phyloP scores from a whole-genome alignment of 2,797 vertebrate species.

The Hirundo rustica region DNA sequence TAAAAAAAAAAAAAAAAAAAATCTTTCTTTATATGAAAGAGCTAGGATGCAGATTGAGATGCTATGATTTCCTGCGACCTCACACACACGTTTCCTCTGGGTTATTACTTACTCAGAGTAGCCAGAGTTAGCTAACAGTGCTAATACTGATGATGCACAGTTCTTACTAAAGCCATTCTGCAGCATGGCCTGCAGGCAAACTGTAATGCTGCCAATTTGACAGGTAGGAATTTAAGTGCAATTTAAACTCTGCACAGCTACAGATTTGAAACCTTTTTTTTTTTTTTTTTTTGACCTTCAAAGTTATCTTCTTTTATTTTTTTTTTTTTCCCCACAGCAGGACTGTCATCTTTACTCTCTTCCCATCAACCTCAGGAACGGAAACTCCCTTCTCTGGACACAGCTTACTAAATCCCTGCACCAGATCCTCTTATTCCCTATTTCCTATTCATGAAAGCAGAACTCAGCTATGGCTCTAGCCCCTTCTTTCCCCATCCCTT shows the following conservation, averaged over 20 bases:
- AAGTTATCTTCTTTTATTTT: not conserved
- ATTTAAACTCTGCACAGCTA: not conserved
- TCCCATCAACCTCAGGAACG: not conserved
- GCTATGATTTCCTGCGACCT: not conserved
- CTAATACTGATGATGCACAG: not conserved
- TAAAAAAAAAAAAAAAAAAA: not conserved
- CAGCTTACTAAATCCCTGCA: not conserved
- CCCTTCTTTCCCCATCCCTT: not conserved
- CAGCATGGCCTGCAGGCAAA: not conserved
- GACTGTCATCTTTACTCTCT: not conserved
- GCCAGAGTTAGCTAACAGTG: not conserved
- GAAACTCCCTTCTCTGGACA: not conserved
- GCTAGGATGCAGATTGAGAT: not conserved
- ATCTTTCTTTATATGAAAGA: not conserved
- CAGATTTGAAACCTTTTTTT: not conserved
- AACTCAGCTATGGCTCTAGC: not conserved
- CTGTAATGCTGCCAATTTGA: not conserved
- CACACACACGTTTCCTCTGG: not conserved
- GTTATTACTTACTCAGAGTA: not conserved
- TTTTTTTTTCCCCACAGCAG: rapidly evolving
- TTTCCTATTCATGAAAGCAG: rapidly evolving
- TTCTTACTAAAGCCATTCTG: not conserved
- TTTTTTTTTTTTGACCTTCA: not conserved
- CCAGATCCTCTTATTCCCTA: not conserved
- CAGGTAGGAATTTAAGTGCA: not conserved